Evolutionary conservation across 1,140 invertebrate genomes (phyloP).

Genomic region (Drosophila watanabei): DNA sequence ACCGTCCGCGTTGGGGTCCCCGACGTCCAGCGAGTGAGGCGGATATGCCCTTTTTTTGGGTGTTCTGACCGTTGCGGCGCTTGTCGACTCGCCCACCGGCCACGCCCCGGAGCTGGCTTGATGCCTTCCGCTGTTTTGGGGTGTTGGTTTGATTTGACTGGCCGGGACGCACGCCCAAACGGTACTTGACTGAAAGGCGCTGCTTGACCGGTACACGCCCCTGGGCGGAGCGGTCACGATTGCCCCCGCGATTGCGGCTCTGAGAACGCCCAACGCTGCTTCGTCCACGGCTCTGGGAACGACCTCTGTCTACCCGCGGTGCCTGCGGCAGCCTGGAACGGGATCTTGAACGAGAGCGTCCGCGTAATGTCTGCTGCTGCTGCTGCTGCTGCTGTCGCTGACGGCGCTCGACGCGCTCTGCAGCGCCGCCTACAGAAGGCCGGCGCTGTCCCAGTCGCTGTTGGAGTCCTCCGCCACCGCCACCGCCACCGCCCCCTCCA

Average conservation of each 20-base stretch:
- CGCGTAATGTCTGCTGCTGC: constrained; percentile 42
- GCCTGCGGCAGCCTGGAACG: constrained; percentile 35
- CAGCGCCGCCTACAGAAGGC: constrained; percentile 68
- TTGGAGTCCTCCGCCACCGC: constrained; percentile 40
- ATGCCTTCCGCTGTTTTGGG: constrained; percentile 26
- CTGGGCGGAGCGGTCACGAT: constrained; percentile 28
- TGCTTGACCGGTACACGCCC: constrained; percentile 30
- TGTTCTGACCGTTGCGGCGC: constrained; percentile 56
- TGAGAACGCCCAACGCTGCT: constrained; percentile 12
- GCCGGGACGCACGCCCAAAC: constrained; percentile 70
- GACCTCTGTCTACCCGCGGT: constrained; percentile 22
- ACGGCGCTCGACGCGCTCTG: constrained; percentile 73
- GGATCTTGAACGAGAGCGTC: constrained; percentile 66
- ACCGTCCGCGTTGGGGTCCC: constrained; percentile 71
- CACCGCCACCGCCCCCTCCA: constrained; percentile 23
- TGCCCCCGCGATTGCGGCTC: constrained; percentile 15
- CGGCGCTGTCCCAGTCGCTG: constrained; percentile 71
- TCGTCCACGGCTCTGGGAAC: constrained; percentile 42
- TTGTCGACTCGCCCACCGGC: constrained; percentile 73
- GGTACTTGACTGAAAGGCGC: constrained; percentile 75
- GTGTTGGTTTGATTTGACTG: constrained; percentile 29
- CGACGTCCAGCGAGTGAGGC: constrained; percentile 42
- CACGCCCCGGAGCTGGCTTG: constrained; percentile 68
- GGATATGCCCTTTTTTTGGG: constrained; percentile 47
- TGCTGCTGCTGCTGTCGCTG: constrained; percentile 58